phyloP scores from a whole-genome alignment of 1,140 invertebrate species.

The Rhynchophorus ferrugineus region DNA sequence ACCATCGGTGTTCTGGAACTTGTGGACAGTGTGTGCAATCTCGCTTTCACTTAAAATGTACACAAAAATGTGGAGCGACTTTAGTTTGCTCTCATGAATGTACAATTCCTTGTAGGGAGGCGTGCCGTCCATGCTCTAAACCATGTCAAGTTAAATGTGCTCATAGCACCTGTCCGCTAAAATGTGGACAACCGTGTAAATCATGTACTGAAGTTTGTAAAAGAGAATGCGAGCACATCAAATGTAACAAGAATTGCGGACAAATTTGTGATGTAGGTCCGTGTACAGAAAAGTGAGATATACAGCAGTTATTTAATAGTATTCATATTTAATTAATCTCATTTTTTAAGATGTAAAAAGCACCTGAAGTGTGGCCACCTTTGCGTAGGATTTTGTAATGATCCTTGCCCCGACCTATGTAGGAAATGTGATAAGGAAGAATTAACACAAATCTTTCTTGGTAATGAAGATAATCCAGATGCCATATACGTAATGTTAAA shows the following conservation, averaged over 20 bases:
- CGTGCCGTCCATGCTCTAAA: slow-evolving; percentile 55
- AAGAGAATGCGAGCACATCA: slow-evolving; percentile 39
- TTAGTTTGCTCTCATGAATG: slow-evolving; percentile 64
- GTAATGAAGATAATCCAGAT: slow-evolving; percentile 48
- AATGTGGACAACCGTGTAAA: slow-evolving; percentile 54
- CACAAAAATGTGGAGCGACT: slow-evolving; percentile 48
- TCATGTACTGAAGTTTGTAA: slow-evolving; percentile 41
- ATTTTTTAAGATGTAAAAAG: slow-evolving; percentile 27
- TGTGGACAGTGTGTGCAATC: slow-evolving; percentile 54
- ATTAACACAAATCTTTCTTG: slow-evolving; percentile 48
- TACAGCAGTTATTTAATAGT: background rate
- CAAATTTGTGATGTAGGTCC: slow-evolving; percentile 45
- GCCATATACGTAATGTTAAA: slow-evolving; percentile 52
- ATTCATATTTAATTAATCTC: background rate
- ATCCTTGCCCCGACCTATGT: slow-evolving; percentile 50
- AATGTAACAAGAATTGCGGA: slow-evolving; percentile 50
- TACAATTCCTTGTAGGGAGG: slow-evolving; percentile 48
- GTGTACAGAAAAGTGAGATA: slow-evolving; percentile 12
- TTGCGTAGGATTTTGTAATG: slow-evolving; percentile 64
- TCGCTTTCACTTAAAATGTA: slow-evolving; percentile 54
- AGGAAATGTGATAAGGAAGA: slow-evolving; percentile 44
- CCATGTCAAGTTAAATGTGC: slow-evolving; percentile 51
- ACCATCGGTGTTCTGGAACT: slow-evolving; percentile 50
- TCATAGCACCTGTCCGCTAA: slow-evolving; percentile 48
- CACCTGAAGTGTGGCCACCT: slow-evolving; percentile 49